Percentiles rank a stretch among this genome's conserved stretches.
Conservation (phyloP, 2,113 vertebrate species). For the Equus przewalskii region DNA sequence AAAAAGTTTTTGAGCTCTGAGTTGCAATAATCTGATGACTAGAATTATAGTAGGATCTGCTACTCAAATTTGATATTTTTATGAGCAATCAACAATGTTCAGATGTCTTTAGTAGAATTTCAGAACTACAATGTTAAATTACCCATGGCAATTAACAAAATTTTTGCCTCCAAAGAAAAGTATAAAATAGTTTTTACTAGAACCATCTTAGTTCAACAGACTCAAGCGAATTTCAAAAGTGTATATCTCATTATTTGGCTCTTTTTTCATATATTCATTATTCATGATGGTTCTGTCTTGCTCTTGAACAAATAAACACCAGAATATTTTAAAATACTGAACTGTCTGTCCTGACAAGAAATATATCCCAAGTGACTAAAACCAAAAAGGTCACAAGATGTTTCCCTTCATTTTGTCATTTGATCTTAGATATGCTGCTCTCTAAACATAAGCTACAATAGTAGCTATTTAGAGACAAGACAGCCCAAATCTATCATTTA, state of each 20-base stretch:
- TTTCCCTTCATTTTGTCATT: slow-evolving; percentile 81
- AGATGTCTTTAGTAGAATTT: background rate
- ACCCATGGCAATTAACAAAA: background rate
- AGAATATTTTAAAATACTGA: slow-evolving; percentile 71
- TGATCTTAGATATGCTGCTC: slow-evolving; percentile 70
- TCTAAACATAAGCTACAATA: slow-evolving; percentile 75
- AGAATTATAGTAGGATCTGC: slow-evolving; percentile 22
- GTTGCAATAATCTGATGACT: slow-evolving; percentile 17
- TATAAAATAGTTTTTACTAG: background rate
- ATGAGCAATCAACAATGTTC: background rate
- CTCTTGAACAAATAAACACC: slow-evolving; percentile 78
- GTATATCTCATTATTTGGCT: background rate
- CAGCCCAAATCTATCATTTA: slow-evolving; percentile 77
- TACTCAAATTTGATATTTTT: slow-evolving; percentile 38
- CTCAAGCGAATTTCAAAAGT: slow-evolving; percentile 57
- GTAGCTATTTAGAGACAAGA: slow-evolving; percentile 80
- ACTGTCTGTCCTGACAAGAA: slow-evolving; percentile 68
- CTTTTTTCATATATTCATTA: slow-evolving; percentile 39
- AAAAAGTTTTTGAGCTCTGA: slow-evolving; percentile 29
- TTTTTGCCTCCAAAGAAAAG: slow-evolving; percentile 20
- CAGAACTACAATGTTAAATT: background rate
- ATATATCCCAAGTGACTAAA: slow-evolving; percentile 63
- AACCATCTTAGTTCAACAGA: slow-evolving; percentile 21
- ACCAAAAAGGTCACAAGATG: slow-evolving; percentile 81
- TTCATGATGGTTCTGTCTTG: slow-evolving; percentile 61